Evolutionary conservation across 1,140 invertebrate species (phyloP), one percentile per base, ranked within the genome.

Genomic region (Steinernema feltiae): DNA sequence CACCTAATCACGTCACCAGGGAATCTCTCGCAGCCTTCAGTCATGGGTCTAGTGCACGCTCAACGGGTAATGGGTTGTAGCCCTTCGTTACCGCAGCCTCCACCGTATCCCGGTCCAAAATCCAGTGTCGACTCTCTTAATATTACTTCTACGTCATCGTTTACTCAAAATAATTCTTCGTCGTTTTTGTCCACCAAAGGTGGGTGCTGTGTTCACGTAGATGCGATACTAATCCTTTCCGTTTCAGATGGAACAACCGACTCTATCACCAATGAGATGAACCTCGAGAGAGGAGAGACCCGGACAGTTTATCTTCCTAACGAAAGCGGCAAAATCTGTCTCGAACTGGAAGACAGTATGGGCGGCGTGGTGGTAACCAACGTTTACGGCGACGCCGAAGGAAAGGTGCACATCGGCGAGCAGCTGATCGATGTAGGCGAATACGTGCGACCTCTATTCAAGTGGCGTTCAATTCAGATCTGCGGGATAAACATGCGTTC

Each of bases 401-500:
- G 71, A 3, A 46, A 41, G n/a, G 77, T 78, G 27, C 30, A 71
- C n/a, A 76, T 48, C 48, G 77, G 77, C 53, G 77, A 78, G 29
- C 63, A 74, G 31, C 70, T 78, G 15, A 69, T 78, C 15, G 77
- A 78, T 30, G 76, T 78, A 29, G 78, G 76, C 73, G 27, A 3
- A 41, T 0, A 18, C 24, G 12, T 24, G 7, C 24, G 70, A 17
- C 7, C 31, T 3, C n/a, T 18, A 7, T 73, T 72, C 7, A 7
- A 15, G 15, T 71, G 3, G 48, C n/a, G 12, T 73, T 53, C 17
- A 71, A 69, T 78, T 78, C 53, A 78, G 78, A 70, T 79, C 24
- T 77, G 78, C 30, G 78, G 78, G 0, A 79, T 79, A 77, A 79
- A 79, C 32, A 79, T 79, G 78, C 78, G 78, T n/a, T 79, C 78